Base-by-base conservation (phyloP, 2,888 invertebrate species). In the Andrena chrysosceles region DNA sequence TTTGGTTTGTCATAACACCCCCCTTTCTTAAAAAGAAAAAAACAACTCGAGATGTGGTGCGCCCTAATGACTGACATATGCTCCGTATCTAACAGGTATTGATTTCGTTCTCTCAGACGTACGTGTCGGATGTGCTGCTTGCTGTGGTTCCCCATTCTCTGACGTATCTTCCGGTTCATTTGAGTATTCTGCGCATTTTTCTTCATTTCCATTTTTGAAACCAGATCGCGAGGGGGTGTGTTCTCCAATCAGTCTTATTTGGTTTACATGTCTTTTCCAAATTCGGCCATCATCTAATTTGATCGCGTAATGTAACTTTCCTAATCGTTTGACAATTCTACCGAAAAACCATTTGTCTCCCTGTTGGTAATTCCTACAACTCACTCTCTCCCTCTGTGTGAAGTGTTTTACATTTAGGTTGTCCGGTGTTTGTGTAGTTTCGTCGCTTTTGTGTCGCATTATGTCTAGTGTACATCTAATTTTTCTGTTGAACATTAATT, bases 401-500 rank as follows among this genome's bases (percentile, higher is more conserved):
- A 76, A 76, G 26, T 52, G 20, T 62, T 33, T 29, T 7, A 35
- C 10, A 0, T 6, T 67, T 13, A 33, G 6, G 2, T 26, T 13
- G 16, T 56, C 16, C 5, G 7, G n/a, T 13, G 26, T 13, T 26
- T 35, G 29, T 33, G 33, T 33, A 4, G 1, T 75, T 29, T 35
- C 8, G 1, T 71, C 29, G 1, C 20, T 59, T 49, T 54, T 35
- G 16, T 68, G 62, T 3, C 60, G 59, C 16, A 84, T 67, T 10
- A 81, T 8, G 3, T 81, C 81, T 63, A 84, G 26, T 4, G n/a
- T 56, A 20, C 56, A 62, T 54, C 75, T 66, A 31, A 75, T 26
- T 59, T 75, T 68, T 16, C 81, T 77, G 42, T 54, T 66, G 23
- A 78, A 78, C 63, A 81, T 60, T n/a, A 81, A 16, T 63, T 81